A percentile compares a stretch with the other conserved stretches of the same genome.
phyloP scores from a whole-genome alignment of 2,888 invertebrate species.

The Omphaloscelis lunosa region DNA sequence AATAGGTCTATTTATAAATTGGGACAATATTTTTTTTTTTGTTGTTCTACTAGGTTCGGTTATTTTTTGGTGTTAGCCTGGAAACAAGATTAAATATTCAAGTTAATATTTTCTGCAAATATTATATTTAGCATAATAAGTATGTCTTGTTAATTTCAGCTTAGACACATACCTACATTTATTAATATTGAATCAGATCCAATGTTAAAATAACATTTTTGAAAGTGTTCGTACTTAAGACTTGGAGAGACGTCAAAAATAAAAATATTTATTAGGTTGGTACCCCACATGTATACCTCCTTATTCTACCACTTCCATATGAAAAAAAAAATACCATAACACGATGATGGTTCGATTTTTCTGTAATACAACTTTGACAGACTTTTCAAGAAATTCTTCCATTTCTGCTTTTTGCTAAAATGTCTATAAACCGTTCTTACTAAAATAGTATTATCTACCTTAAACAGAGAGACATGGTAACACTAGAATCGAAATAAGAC shows the following conservation, averaged over 20 bases:
- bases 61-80: neutral
- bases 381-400: neutral
- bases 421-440: neutral
- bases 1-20: constrained; percentile 44
- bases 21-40: constrained; percentile 29
- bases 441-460: neutral
- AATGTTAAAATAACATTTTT: neutral
- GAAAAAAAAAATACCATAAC: neutral
- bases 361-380: neutral
- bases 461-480: constrained; percentile 53
- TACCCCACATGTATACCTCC: too few species aligned
- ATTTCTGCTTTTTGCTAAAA: neutral
- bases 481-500: constrained; percentile 65
- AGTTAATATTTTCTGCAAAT: neutral
- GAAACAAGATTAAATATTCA: neutral
- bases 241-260: too few species aligned
- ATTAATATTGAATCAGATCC: neutral
- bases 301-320: too few species aligned
- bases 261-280: too few species aligned
- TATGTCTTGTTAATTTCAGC: neutral
- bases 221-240: neutral
- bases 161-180: neutral
- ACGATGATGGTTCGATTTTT: neutral
- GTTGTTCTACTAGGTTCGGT: neutral
- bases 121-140: neutral